These are phyloP conservation scores for Pangasius krempfi DNA, from an alignment of 2,797 vertebrate genomes.

Conservation along the genomic window DNA sequence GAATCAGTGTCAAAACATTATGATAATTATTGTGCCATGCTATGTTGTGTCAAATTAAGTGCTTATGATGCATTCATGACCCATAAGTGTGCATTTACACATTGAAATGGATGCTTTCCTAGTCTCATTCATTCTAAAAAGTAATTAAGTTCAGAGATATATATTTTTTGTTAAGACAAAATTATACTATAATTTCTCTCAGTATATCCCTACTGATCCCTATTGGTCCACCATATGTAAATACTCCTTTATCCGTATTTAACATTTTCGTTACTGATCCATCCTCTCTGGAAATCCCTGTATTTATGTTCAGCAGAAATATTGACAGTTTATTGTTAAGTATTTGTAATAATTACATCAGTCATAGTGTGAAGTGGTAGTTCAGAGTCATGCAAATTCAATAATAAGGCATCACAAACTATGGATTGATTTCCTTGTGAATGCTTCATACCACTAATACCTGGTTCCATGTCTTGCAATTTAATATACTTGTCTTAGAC, in stretches of 20 bases:
- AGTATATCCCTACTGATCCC: not conserved
- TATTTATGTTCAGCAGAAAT: slow-evolving; percentile 7
- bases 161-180: not conserved
- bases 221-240: slow-evolving; percentile 36
- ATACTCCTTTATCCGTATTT: slow-evolving; percentile 61
- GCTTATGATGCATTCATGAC: not conserved
- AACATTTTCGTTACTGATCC: slow-evolving; percentile 74
- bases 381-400: not conserved
- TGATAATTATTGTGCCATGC: not conserved
- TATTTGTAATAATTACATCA: slow-evolving; percentile 10
- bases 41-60: not conserved
- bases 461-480: slow-evolving; percentile 21
- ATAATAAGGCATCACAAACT: slow-evolving; percentile 3
- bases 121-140: not conserved
- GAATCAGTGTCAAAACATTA: not conserved
- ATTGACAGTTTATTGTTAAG: not conserved
- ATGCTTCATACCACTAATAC: not conserved
- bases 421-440: not conserved
- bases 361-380: not conserved
- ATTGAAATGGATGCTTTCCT: not conserved
- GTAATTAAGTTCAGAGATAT: not conserved
- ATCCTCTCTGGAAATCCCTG: slow-evolving; percentile 59
- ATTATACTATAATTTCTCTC: slow-evolving; percentile 32
- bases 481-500: slow-evolving; percentile 37
- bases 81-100: not conserved